phyloP scores from a whole-genome alignment of 2,113 vertebrate species.

The Halichoerus grypus region DNA sequence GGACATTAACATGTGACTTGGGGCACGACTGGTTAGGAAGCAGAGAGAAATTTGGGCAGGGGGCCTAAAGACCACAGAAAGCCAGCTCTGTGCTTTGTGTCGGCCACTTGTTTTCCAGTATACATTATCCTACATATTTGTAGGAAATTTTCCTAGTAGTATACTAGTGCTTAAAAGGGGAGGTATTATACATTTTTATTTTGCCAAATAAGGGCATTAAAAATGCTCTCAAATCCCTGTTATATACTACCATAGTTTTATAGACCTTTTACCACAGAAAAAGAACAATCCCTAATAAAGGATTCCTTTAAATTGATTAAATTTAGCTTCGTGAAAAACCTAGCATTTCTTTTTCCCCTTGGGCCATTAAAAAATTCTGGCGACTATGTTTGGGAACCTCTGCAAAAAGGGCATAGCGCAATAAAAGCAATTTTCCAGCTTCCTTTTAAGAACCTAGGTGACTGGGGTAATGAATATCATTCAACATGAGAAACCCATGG shows the following conservation, averaged over 20 bases:
- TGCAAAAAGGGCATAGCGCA: slow-evolving; percentile 49
- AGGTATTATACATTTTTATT: slow-evolving; percentile 32
- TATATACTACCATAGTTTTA: slow-evolving; percentile 54
- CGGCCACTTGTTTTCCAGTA: background rate
- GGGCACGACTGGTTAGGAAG: background rate
- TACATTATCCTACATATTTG: slow-evolving; percentile 22
- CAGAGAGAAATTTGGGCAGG: slow-evolving; percentile 50
- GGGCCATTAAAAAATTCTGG: slow-evolving; percentile 43
- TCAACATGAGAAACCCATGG: slow-evolving; percentile 61
- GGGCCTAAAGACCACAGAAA: slow-evolving; percentile 23
- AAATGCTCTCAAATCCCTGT: slow-evolving; percentile 40
- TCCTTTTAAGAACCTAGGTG: slow-evolving; percentile 66
- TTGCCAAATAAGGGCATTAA: slow-evolving; percentile 41
- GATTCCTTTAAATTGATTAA: slow-evolving; percentile 46
- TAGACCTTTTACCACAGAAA: background rate
- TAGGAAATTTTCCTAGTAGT: slow-evolving; percentile 60
- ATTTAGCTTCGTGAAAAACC: slow-evolving; percentile 57
- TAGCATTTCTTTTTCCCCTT: slow-evolving; percentile 61
- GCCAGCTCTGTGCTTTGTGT: slow-evolving; percentile 41
- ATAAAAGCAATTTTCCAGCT: slow-evolving; percentile 66
- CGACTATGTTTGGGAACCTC: slow-evolving; percentile 43
- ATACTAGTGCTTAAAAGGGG: slow-evolving; percentile 28
- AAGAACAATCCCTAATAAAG: slow-evolving; percentile 42
- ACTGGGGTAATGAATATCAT: slow-evolving; percentile 61
- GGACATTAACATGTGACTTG: slow-evolving; percentile 18